Conservation (phyloP, 2,888 invertebrate species). For the Creontiades dilutus region DNA sequence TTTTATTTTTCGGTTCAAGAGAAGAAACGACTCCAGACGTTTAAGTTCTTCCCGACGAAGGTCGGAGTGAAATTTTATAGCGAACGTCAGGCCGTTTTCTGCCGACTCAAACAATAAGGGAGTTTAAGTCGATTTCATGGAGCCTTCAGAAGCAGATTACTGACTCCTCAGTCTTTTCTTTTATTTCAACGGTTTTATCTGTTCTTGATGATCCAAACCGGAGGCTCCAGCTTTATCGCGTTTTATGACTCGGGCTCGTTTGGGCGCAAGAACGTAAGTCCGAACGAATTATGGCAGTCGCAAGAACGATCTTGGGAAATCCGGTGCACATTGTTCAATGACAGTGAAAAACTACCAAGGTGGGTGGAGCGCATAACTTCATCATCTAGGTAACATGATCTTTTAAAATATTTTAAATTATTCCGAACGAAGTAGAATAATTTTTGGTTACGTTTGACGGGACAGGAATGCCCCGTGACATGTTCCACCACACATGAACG, state of each 20-base stretch:
- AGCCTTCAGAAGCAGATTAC: conserved; percentile 7
- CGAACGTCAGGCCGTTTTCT: conserved; percentile 15
- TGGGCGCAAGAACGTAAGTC: background rate
- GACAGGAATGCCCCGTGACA: too few species aligned
- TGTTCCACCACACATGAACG: too few species aligned
- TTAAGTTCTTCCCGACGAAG: background rate
- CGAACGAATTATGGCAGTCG: background rate
- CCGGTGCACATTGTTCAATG: too few species aligned
- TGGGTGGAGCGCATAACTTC: too few species aligned
- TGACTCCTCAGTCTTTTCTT: background rate
- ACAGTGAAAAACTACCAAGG: too few species aligned
- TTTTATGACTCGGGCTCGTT: background rate
- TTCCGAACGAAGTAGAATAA: too few species aligned
- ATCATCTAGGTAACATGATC: too few species aligned
- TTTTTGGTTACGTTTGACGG: too few species aligned
- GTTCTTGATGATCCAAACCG: background rate
- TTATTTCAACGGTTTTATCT: background rate
- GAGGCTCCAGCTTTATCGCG: background rate
- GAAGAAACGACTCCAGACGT: background rate
- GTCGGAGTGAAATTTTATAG: background rate
- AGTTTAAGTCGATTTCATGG: conserved; percentile 5
- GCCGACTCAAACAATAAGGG: conserved; percentile 23
- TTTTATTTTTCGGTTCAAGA: background rate
- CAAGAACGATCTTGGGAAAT: background rate
- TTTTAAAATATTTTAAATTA: too few species aligned